Conservation (phyloP, 2,113 vertebrate genomes). For the Strix aluco region DNA sequence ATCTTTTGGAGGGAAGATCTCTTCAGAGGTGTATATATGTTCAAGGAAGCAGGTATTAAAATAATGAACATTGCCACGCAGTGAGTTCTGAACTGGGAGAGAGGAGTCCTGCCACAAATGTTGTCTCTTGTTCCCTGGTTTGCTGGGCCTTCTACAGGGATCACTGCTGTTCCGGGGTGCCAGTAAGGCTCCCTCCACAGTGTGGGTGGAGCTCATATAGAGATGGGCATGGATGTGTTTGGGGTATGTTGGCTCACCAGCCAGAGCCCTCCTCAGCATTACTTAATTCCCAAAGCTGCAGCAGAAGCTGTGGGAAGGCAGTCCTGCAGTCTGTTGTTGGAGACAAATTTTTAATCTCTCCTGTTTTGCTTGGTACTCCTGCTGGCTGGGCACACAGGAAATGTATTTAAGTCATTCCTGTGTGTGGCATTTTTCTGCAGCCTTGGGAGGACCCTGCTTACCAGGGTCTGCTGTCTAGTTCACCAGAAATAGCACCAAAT, state of each 20-base stretch:
- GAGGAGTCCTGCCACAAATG: not conserved
- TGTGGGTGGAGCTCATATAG: not conserved
- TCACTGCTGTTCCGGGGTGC: not conserved
- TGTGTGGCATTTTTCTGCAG: not conserved
- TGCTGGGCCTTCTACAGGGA: not conserved
- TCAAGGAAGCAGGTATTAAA: not conserved
- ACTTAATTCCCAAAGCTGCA: not conserved
- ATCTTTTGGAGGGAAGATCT: not conserved
- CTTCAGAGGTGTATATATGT: not conserved
- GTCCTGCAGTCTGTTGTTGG: not conserved
- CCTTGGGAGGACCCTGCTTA: not conserved
- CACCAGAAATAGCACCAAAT: not conserved
- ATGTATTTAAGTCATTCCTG: not conserved
- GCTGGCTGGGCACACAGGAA: not conserved
- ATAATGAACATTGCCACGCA: not conserved
- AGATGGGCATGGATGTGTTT: not conserved
- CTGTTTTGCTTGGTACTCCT: not conserved
- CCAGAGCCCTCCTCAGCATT: not conserved
- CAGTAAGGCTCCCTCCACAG: not conserved
- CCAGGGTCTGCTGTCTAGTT: not conserved
- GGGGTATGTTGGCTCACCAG: not conserved
- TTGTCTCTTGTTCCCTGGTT: not conserved
- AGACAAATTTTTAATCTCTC: slow-evolving; percentile 18
- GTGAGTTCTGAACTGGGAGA: not conserved
- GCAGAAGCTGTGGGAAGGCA: not conserved